phyloP scores from a whole-genome alignment of 2,888 invertebrate species.

The Epinotia nisella region DNA sequence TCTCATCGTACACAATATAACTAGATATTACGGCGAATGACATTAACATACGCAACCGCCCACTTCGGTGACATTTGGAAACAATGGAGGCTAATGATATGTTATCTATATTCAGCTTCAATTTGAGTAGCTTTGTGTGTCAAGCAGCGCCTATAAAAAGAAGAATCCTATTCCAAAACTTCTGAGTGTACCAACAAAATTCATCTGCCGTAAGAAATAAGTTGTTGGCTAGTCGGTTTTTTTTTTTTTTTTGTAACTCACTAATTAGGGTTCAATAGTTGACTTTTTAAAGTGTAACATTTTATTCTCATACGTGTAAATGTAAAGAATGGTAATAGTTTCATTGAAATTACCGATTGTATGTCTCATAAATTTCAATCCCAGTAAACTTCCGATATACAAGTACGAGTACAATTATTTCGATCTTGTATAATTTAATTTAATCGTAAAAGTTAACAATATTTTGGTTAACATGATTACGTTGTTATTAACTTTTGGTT shows the following conservation, averaged over 20 bases:
- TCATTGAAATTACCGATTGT: background rate
- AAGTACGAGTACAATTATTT: constrained; percentile 3
- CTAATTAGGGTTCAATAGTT: too few relatives aligned
- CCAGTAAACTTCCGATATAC: background rate
- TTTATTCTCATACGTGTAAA: too few relatives aligned
- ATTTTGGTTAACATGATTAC: constrained; percentile 36
- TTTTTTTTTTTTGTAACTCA: too few relatives aligned
- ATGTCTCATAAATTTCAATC: background rate
- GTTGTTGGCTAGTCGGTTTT: too few relatives aligned
- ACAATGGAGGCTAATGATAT: constrained; percentile 37
- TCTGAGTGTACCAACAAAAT: background rate
- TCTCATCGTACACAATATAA: constrained; percentile 13
- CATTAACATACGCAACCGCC: constrained; percentile 33
- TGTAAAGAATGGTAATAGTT: background rate
- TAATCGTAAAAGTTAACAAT: constrained; percentile 36
- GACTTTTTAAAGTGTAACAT: too few relatives aligned
- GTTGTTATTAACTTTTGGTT: constrained; percentile 37
- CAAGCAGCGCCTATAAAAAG: background rate
- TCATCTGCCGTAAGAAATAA: too few relatives aligned
- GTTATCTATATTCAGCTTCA: background rate
- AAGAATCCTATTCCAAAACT: background rate
- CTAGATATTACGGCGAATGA: constrained; percentile 20
- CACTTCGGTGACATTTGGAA: constrained; percentile 34
- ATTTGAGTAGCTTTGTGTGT: constrained; percentile 3
- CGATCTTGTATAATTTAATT: constrained; percentile 9